Evolutionary conservation across 2,888 invertebrate genomes (phyloP).

Genomic region (Scaptomyza parva): DNA sequence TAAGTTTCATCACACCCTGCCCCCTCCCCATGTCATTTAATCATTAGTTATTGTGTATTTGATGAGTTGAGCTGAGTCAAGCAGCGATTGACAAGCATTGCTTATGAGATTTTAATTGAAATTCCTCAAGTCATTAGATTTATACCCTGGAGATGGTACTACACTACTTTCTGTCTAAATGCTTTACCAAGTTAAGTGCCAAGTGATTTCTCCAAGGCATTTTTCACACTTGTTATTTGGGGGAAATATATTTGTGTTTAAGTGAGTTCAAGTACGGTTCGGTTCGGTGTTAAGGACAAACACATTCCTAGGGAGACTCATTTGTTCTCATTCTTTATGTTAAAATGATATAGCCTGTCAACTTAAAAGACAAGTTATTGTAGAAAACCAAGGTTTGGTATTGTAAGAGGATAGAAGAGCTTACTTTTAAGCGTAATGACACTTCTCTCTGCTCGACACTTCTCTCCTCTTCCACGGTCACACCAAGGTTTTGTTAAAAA

Average conservation of each 20-base stretch:
- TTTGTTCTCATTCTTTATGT: too few species aligned
- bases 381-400: neutral
- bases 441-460: too few species aligned
- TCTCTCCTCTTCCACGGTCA: too few species aligned
- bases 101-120: constrained; percentile 60
- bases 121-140: constrained; percentile 53
- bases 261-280: too few species aligned
- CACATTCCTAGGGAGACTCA: too few species aligned
- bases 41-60: neutral
- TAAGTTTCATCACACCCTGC: constrained; percentile 40
- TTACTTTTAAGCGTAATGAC: too few species aligned
- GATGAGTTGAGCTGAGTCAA: constrained; percentile 4
- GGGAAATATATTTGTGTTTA: neutral
- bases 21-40: neutral
- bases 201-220: neutral
- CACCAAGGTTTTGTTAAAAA: too few species aligned
- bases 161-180: neutral
- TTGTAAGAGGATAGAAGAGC: too few species aligned
- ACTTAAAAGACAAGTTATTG: neutral
- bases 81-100: constrained; percentile 43
- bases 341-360: too few species aligned
- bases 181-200: neutral
- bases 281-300: too few species aligned
- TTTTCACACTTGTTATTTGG: neutral
- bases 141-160: constrained; percentile 27